phyloP scores from a whole-genome alignment of 2,797 vertebrate genomes.

The Tiaroga cobitis region DNA sequence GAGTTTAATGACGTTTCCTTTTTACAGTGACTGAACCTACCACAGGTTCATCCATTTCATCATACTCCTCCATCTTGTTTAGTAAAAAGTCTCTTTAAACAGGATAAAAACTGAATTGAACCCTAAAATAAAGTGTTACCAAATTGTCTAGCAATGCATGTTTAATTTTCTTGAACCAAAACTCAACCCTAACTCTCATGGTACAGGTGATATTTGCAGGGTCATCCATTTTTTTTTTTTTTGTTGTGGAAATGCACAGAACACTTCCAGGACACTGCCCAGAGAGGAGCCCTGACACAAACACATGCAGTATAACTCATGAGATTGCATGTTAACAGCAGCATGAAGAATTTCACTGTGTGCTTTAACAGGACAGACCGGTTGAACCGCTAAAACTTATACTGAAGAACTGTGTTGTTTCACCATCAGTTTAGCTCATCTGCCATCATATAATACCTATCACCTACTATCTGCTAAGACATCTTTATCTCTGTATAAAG shows the following conservation, averaged over 20 bases:
- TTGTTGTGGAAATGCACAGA: background rate
- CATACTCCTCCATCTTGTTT: too few species aligned
- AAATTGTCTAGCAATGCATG: background rate
- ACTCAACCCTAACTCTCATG: background rate
- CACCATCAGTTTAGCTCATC: background rate
- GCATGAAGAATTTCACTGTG: background rate
- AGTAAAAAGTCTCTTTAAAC: too few species aligned
- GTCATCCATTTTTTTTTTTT: background rate
- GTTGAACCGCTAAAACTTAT: background rate
- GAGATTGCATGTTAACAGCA: background rate
- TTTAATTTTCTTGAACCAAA: background rate
- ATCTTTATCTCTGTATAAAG: background rate
- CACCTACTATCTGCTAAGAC: background rate
- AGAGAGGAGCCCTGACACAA: background rate
- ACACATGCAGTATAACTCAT: background rate
- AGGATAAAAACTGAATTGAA: too few species aligned
- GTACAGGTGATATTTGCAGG: background rate
- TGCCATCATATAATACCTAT: background rate
- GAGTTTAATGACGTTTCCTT: too few species aligned
- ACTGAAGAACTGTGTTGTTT: background rate
- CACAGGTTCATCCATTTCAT: too few species aligned
- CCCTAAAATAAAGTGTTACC: too few species aligned
- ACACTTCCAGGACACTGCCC: background rate
- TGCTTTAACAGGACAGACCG: slow-evolving; percentile 16
- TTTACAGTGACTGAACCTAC: too few species aligned